Evolutionary conservation across 2,113 vertebrate species (phyloP).

Genomic region (Podarcis muralis): DNA sequence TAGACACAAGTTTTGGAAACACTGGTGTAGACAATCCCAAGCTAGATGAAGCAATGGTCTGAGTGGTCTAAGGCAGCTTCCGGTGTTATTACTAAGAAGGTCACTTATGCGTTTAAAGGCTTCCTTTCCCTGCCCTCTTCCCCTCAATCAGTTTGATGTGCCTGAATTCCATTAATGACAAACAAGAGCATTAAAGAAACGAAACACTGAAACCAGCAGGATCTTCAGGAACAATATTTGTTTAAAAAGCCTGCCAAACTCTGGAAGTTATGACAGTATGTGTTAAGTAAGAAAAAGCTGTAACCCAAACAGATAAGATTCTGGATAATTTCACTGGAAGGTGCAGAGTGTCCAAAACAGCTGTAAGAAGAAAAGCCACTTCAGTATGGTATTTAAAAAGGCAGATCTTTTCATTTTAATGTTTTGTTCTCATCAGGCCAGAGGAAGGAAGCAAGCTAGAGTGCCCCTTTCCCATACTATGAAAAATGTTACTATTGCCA

Average conservation of each 20-base stretch:
- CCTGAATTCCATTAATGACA: slow-evolving; percentile 55
- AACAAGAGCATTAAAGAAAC: slow-evolving; percentile 52
- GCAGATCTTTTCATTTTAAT: slow-evolving; percentile 13
- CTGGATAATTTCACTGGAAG: slow-evolving; percentile 61
- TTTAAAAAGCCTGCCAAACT: slow-evolving; percentile 65
- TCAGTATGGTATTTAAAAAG: slow-evolving; percentile 31
- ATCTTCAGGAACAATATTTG: slow-evolving; percentile 56
- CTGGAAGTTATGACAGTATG: slow-evolving; percentile 61
- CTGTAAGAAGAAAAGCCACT: slow-evolving; percentile 46
- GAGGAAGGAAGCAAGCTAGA: neutral
- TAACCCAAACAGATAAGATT: slow-evolving; percentile 74
- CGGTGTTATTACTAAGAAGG: neutral
- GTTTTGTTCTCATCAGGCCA: slow-evolving; percentile 43
- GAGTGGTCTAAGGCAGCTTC: no score
- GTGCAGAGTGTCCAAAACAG: slow-evolving; percentile 47
- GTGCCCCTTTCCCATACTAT: neutral
- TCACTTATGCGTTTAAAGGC: neutral
- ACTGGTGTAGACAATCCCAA: no score
- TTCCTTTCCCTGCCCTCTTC: neutral
- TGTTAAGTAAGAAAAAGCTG: slow-evolving; percentile 67
- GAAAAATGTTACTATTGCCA: neutral
- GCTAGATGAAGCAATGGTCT: no score
- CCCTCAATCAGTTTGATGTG: slow-evolving; percentile 42
- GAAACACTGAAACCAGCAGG: slow-evolving; percentile 58
- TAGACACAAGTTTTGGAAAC: no score